These are phyloP conservation scores for Trigoniulus corallinus DNA, from an alignment of 1,140 invertebrate species.

Conservation along the genomic window DNA sequence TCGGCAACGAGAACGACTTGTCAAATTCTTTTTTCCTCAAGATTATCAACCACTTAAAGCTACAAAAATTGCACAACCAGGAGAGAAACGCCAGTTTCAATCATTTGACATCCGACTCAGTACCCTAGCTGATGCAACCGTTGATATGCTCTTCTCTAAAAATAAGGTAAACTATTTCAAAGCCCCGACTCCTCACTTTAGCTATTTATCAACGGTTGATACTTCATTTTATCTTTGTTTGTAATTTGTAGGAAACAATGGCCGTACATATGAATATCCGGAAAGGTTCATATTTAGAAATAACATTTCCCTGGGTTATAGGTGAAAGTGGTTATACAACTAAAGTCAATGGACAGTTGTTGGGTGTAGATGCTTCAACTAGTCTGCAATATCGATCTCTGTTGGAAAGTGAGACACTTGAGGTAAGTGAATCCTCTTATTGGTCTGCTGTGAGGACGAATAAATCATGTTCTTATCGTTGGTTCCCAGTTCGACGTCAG, in stretches of 20 bases:
- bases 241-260: slow-evolving; percentile 56
- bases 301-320: slow-evolving; percentile 87
- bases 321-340: slow-evolving; percentile 68
- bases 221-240: background rate
- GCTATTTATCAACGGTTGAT: too few relatives aligned
- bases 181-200: background rate
- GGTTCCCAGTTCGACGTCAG: slow-evolving; percentile 58
- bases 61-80: slow-evolving; percentile 47
- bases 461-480: slow-evolving; percentile 5
- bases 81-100: slow-evolving; percentile 70
- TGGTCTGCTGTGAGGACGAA: background rate
- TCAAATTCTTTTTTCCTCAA: slow-evolving; percentile 90
- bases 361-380: slow-evolving; percentile 85
- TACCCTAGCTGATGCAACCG: slow-evolving; percentile 75
- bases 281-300: slow-evolving; percentile 82
- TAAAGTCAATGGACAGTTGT: slow-evolving; percentile 76
- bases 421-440: slow-evolving; percentile 27
- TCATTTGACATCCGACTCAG: slow-evolving; percentile 83
- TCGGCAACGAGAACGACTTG: slow-evolving; percentile 82
- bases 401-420: slow-evolving; percentile 82
- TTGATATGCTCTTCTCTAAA: slow-evolving; percentile 91
- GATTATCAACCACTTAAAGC: slow-evolving; percentile 47
- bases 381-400: slow-evolving; percentile 76
- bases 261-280: slow-evolving; percentile 87
- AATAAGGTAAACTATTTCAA: slow-evolving; percentile 41